A percentile compares a stretch with the other conserved stretches of the same genome.
phyloP scores from a whole-genome alignment of 2,888 invertebrate genomes.

The Cataglyphis livida region DNA sequence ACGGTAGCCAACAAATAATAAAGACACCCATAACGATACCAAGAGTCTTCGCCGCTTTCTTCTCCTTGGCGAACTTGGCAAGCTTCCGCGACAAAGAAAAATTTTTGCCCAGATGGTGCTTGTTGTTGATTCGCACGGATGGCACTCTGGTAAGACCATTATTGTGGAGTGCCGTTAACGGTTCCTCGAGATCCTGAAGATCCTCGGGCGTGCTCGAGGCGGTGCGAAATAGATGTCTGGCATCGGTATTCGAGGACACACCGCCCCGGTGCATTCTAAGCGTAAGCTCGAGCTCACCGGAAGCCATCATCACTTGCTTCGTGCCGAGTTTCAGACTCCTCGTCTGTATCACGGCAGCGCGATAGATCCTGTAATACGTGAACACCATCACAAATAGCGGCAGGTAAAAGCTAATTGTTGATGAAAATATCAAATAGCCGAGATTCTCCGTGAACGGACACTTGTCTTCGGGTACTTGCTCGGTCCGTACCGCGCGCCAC shows the following conservation, averaged over 20 bases:
- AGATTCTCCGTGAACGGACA: slow-evolving; percentile 99
- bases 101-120: slow-evolving; percentile 92
- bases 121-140: slow-evolving; percentile 89
- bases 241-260: slow-evolving; percentile 84
- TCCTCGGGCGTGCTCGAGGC: slow-evolving; percentile 83
- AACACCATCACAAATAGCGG: slow-evolving; percentile 99
- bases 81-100: slow-evolving; percentile 97
- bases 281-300: slow-evolving; percentile 95
- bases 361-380: slow-evolving; percentile 98
- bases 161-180: slow-evolving; percentile 91
- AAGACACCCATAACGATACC: slow-evolving; percentile 99
- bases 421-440: slow-evolving; percentile 98
- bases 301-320: slow-evolving; percentile 94
- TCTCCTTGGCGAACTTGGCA: slow-evolving; percentile 98
- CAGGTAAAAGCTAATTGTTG: slow-evolving; percentile 98
- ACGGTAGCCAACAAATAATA: slow-evolving; percentile 98
- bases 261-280: slow-evolving; percentile 97
- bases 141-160: slow-evolving; percentile 91
- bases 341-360: slow-evolving; percentile 97
- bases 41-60: slow-evolving; percentile 98
- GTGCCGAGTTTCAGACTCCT: slow-evolving; percentile 96
- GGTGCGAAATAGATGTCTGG: slow-evolving; percentile 82
- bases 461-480: slow-evolving; percentile 93
- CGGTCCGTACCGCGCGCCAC: slow-evolving; percentile 96
- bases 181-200: slow-evolving; percentile 88